phyloP scores from a whole-genome alignment of 2,888 invertebrate genomes.

The Onchidella celtica region DNA sequence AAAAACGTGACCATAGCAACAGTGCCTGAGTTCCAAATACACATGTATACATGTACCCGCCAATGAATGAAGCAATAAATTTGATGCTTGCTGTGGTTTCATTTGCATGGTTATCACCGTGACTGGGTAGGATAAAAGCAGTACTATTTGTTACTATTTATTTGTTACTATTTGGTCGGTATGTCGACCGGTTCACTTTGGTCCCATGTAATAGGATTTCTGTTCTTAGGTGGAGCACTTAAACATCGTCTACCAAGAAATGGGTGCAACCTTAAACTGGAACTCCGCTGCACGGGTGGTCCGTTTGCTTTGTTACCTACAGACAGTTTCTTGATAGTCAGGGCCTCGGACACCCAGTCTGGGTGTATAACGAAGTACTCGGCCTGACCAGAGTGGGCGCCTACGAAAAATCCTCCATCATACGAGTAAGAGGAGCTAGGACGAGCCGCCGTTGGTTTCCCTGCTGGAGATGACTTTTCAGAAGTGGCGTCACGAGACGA shows the following conservation, averaged over 20 bases:
- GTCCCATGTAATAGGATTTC: conserved; percentile 76
- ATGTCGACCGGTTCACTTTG: not conserved
- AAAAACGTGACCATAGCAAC: too few species aligned
- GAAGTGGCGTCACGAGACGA: conserved; percentile 56
- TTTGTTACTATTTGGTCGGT: not conserved
- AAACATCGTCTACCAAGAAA: conserved; percentile 68
- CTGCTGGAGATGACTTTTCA: conserved; percentile 54
- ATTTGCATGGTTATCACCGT: too few species aligned
- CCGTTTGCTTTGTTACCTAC: conserved; percentile 41
- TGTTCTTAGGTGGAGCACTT: conserved; percentile 74
- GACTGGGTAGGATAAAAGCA: too few species aligned
- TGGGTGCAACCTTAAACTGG: not conserved
- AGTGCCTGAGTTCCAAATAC: too few species aligned
- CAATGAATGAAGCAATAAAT: too few species aligned
- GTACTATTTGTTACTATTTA: not conserved
- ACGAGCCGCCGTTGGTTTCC: conserved; percentile 41
- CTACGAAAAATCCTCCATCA: conserved; percentile 72
- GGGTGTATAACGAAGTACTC: conserved; percentile 77
- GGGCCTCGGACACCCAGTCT: conserved; percentile 77
- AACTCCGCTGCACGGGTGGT: conserved; percentile 2
- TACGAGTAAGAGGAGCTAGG: conserved; percentile 63
- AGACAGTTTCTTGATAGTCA: conserved; percentile 71
- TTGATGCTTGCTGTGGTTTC: too few species aligned
- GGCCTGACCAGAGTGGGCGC: conserved; percentile 59
- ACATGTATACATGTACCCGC: too few species aligned